Conservation (phyloP, 2,113 vertebrate genomes). For the Xenopus laevis region DNA sequence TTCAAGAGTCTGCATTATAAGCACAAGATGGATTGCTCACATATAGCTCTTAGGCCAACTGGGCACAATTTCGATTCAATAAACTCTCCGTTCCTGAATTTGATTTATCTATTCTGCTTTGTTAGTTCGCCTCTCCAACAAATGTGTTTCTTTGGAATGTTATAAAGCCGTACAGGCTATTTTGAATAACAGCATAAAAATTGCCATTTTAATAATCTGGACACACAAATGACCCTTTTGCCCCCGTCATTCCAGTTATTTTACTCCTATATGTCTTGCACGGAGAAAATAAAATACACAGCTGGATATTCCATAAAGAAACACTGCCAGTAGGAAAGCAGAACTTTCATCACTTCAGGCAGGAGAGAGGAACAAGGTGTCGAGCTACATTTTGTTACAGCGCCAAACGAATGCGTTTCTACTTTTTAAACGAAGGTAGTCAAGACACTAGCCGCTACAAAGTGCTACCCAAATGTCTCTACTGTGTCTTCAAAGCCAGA, state of each 20-base stretch:
- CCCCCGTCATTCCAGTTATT: slow-evolving; percentile 2
- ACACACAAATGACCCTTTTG: slow-evolving; percentile 15
- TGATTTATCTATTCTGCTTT: slow-evolving; percentile 90
- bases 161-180: slow-evolving; percentile 39
- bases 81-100: slow-evolving; percentile 81
- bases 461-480: neutral
- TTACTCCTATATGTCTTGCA: slow-evolving; percentile 7
- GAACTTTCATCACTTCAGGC: slow-evolving; percentile 13
- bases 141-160: slow-evolving; percentile 68
- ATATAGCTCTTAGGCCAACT: slow-evolving; percentile 81
- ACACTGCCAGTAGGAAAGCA: slow-evolving; percentile 14
- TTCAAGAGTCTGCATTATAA: slow-evolving; percentile 91
- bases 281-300: neutral
- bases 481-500: neutral
- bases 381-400: too few species aligned
- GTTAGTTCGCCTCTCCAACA: slow-evolving; percentile 78
- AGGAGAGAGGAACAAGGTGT: neutral
- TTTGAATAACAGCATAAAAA: slow-evolving; percentile 48
- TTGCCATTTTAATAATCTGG: slow-evolving; percentile 22
- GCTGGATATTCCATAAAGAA: slow-evolving; percentile 13
- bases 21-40: slow-evolving; percentile 89
- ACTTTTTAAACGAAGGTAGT: neutral
- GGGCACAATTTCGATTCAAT: slow-evolving; percentile 98
- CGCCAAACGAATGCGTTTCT: neutral
- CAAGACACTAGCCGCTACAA: neutral